phyloP scores from a whole-genome alignment of 2,113 vertebrate genomes.

The Catagonus wagneri region DNA sequence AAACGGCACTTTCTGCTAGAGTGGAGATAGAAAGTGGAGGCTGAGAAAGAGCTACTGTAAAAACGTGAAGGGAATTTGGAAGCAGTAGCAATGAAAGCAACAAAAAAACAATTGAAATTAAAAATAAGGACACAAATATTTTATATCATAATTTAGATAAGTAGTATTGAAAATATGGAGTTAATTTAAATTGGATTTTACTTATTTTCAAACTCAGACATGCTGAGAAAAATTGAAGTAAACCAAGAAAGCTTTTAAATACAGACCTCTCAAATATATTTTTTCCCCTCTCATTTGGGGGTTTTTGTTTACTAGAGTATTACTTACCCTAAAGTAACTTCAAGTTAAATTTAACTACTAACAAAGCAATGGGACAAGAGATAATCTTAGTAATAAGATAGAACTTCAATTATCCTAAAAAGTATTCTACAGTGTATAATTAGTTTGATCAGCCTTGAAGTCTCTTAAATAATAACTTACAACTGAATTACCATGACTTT shows the following conservation, averaged over 20 bases:
- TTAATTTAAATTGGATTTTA: slow-evolving; percentile 7
- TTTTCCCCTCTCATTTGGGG: neutral
- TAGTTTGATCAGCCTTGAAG: slow-evolving; percentile 63
- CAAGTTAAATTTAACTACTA: slow-evolving; percentile 71
- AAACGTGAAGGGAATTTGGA: neutral
- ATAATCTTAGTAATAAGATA: slow-evolving; percentile 40
- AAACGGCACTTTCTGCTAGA: neutral
- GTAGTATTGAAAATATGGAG: neutral
- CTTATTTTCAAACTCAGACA: slow-evolving; percentile 20
- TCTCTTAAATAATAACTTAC: slow-evolving; percentile 56
- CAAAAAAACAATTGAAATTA: neutral
- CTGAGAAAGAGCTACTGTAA: neutral
- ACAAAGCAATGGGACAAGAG: slow-evolving; percentile 52
- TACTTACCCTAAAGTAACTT: slow-evolving; percentile 68
- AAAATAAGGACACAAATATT: neutral
- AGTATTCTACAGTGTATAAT: slow-evolving; percentile 61
- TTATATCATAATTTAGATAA: neutral
- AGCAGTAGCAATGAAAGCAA: neutral
- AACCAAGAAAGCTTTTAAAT: slow-evolving; percentile 22
- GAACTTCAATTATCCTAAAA: slow-evolving; percentile 54
- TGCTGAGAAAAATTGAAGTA: slow-evolving; percentile 17
- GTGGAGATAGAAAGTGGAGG: neutral
- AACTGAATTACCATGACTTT: slow-evolving; percentile 47
- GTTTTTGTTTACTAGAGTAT: slow-evolving; percentile 68
- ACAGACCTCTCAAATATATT: neutral